Percentiles rank a stretch among this genome's conserved stretches.
Evolutionary conservation across 1,140 invertebrate genomes (phyloP).

Genomic region (Agrypnia vestita): DNA sequence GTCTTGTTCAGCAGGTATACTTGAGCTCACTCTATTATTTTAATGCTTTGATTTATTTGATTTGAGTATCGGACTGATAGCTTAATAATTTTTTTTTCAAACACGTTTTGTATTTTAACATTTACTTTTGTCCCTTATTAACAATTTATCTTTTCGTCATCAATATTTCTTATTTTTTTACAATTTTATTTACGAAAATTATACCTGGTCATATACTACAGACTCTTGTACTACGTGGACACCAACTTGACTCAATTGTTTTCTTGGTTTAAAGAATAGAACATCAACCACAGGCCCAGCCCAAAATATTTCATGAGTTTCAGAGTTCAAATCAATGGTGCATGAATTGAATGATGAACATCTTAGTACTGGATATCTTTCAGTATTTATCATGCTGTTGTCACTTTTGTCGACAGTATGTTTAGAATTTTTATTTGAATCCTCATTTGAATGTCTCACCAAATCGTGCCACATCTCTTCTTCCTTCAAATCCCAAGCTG

Average conservation of each 20-base stretch:
- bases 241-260: background rate
- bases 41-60: too few species aligned
- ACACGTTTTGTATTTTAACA: too few species aligned
- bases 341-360: slow-evolving; percentile 31
- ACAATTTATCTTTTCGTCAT: too few species aligned
- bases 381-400: too few species aligned
- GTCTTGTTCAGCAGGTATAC: too few species aligned
- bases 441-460: slow-evolving; percentile 54
- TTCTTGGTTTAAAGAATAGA: slow-evolving; percentile 29
- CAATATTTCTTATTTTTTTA: too few species aligned
- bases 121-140: too few species aligned
- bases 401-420: too few species aligned
- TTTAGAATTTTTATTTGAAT: slow-evolving; percentile 62
- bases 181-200: background rate
- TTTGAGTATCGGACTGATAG: too few species aligned
- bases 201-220: background rate
- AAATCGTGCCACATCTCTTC: slow-evolving; percentile 40
- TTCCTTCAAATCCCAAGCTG: slow-evolving; percentile 55
- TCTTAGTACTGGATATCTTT: background rate
- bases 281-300: slow-evolving; percentile 49
- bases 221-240: background rate
- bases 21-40: too few species aligned
- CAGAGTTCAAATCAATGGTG: slow-evolving; percentile 7
- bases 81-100: too few species aligned
- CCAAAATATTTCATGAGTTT: background rate